Evolutionary conservation across 2,113 vertebrate species (phyloP), one percentile per base, ranked within the genome.

Genomic region (Gymnorhina tibicen): DNA sequence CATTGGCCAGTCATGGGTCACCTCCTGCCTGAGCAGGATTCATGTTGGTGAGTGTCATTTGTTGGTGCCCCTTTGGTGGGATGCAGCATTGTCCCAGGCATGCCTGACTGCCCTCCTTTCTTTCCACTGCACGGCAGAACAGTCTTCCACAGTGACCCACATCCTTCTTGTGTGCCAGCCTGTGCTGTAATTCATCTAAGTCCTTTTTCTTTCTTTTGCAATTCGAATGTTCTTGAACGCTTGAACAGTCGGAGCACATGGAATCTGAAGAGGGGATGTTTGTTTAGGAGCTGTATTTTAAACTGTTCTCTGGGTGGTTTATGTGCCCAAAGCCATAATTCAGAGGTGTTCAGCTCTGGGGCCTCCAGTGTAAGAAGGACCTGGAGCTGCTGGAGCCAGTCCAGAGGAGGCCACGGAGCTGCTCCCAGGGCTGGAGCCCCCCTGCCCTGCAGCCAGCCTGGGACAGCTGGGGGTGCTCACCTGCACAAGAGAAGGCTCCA

Each of bases 321-420:
- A 11, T 0, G 0, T 58, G 50, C 21, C 21, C 82, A 66, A 62
- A 85, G 23, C 46, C 8, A 0, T 58, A 21, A 49, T 37, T 44
- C 4, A 35, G 30, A 62, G 55, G 20, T 5, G 7, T 4, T 62
- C 7, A 62, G 17, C n/a, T 53, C 53, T 53, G 24, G 2, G 39
- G 6, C 16, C 6, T 16, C 4, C 30, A 60, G 1, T 1, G 4
- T 3, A 1, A n/a, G 2, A 22, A n/a, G 20, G 27, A 39, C 0
- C 0, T 68, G 78, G 53, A 68, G 13, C 53, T 82, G 46, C 46
- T 82, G 69, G 2, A 74, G n/a, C 1, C 19, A 23, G 22, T 0
- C 1, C 77, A 89, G 60, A 74, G 87, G 52, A 74, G 60, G 37
- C 30, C 77, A 16, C 2, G 6, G 33, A 74, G 68, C 0, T 81